Percentiles rank a stretch among this genome's conserved stretches.
Evolutionary conservation across 2,888 invertebrate genomes (phyloP).

Genomic region (Mongoloraphidia duomilia): DNA sequence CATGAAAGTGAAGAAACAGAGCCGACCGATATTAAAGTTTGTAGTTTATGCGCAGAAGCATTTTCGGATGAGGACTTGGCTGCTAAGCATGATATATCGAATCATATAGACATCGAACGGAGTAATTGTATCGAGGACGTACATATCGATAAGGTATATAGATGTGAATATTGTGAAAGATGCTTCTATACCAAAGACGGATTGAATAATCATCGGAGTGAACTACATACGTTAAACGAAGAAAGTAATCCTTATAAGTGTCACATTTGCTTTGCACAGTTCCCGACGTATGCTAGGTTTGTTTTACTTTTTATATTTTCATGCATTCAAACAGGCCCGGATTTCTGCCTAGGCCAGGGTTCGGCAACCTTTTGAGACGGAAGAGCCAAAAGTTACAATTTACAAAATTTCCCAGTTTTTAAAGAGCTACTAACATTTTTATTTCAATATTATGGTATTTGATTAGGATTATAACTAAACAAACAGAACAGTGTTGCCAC

Average conservation of each 20-base stretch:
- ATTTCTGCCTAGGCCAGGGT: too few species aligned
- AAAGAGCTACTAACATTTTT: too few species aligned
- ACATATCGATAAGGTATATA: slow-evolving; percentile 34
- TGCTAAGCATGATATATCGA: slow-evolving; percentile 16
- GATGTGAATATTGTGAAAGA: slow-evolving; percentile 40
- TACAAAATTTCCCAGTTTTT: too few species aligned
- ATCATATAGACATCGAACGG: slow-evolving; percentile 18
- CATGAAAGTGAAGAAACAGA: slow-evolving; percentile 30
- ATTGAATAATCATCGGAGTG: slow-evolving; percentile 30
- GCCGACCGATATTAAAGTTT: slow-evolving; percentile 28
- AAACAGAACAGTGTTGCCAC: too few species aligned
- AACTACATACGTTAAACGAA: slow-evolving; percentile 24
- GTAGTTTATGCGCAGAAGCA: slow-evolving; percentile 28
- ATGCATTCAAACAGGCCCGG: too few species aligned
- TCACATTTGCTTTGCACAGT: slow-evolving; percentile 38
- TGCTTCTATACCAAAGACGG: slow-evolving; percentile 33
- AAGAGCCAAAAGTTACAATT: too few species aligned
- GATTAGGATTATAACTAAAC: too few species aligned
- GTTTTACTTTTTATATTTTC: slow-evolving; percentile 3
- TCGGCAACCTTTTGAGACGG: too few species aligned
- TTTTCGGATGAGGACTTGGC: slow-evolving; percentile 28
- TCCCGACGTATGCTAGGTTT: slow-evolving; percentile 38
- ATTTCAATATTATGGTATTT: too few species aligned
- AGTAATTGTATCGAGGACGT: slow-evolving; percentile 28
- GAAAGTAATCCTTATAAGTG: slow-evolving; percentile 36